These are phyloP conservation scores for Blomia tropicalis DNA, from an alignment of 2,888 invertebrate genomes.

Conservation along the genomic window DNA sequence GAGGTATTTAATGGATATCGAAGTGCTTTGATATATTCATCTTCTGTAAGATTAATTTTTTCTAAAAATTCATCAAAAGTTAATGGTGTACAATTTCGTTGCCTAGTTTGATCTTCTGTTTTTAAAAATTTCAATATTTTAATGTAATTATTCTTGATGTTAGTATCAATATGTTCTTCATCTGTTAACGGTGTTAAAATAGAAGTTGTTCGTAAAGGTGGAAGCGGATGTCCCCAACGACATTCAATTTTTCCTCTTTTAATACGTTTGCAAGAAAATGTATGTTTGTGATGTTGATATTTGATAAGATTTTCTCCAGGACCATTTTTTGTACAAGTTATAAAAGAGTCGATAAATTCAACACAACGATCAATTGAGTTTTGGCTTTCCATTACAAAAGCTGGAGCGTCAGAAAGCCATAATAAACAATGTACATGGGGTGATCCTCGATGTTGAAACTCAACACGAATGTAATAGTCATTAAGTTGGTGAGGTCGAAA, in stretches of 20 bases:
- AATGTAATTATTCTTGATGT: background rate
- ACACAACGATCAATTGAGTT: background rate
- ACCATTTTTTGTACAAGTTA: background rate
- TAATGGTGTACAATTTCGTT: background rate
- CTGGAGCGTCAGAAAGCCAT: conserved; percentile 26
- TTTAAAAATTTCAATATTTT: background rate
- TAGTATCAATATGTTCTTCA: background rate
- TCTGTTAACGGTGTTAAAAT: conserved; percentile 16
- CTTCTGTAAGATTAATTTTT: background rate
- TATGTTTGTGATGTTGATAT: conserved; percentile 13
- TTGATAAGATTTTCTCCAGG: background rate
- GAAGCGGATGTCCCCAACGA: conserved; percentile 24
- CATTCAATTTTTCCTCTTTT: background rate
- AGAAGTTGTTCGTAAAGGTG: conserved; percentile 13
- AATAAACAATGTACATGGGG: conserved; percentile 27
- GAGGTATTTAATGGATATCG: background rate
- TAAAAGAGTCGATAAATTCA: background rate
- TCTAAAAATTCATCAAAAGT: background rate
- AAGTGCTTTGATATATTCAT: background rate
- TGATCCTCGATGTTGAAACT: conserved; percentile 26
- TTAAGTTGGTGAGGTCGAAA: background rate
- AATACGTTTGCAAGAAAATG: background rate
- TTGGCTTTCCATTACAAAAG: background rate
- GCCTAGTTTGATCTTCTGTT: background rate
- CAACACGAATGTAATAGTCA: background rate